Percentiles rank a stretch among this genome's conserved stretches.
phyloP scores from a whole-genome alignment of 2,113 vertebrate species.

The Callithrix jacchus region DNA sequence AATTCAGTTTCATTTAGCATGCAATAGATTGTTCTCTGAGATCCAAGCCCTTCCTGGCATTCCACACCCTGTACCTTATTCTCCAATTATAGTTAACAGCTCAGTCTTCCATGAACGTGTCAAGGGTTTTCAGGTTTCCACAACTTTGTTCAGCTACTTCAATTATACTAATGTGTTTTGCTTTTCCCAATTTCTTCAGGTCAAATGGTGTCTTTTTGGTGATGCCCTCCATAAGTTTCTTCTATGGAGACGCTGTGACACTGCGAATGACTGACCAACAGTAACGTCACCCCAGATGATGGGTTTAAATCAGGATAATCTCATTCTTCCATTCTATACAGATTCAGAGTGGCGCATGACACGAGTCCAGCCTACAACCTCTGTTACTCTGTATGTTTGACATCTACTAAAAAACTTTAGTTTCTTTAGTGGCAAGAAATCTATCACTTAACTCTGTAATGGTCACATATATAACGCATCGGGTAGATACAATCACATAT shows the following conservation, averaged over 20 bases:
- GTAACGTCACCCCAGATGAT: background rate
- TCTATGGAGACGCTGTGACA: background rate
- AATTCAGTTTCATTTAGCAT: background rate
- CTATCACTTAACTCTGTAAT: background rate
- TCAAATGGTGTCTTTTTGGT: background rate
- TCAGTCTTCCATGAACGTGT: background rate
- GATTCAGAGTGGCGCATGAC: background rate
- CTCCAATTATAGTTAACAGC: background rate
- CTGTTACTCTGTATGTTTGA: background rate
- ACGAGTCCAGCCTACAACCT: background rate
- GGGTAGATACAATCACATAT: background rate
- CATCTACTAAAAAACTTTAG: background rate
- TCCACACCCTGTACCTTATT: background rate
- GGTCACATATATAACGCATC: background rate
- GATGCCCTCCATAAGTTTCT: background rate
- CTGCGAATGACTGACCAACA: background rate
- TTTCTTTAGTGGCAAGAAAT: background rate
- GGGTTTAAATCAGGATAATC: background rate
- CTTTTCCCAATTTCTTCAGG: background rate
- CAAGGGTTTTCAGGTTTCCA: background rate
- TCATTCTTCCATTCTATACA: background rate
- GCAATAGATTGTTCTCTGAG: background rate
- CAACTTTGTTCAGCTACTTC: background rate
- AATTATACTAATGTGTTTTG: background rate
- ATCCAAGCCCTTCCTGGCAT: background rate